These are phyloP conservation scores for Daboia siamensis DNA, from an alignment of 2,113 vertebrate genomes.

Conservation along the genomic window DNA sequence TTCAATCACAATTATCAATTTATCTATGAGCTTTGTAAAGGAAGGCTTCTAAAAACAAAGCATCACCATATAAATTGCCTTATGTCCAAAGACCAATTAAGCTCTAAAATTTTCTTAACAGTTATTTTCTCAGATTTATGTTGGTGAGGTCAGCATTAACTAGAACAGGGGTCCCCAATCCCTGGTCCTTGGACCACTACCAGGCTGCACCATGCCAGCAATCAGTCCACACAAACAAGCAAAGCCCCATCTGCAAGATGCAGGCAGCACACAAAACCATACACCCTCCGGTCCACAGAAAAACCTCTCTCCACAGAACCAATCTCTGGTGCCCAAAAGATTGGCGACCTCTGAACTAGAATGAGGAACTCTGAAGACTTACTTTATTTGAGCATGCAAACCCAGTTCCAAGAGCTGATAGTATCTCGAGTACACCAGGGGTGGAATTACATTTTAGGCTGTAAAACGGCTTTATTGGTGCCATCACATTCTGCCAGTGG, in stretches of 20 bases:
- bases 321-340: no score
- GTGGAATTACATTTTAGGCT: slow-evolving; percentile 89
- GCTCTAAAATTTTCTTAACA: background rate
- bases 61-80: background rate
- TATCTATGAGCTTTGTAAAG: background rate
- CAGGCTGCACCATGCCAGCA: no score
- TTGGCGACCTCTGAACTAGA: no score
- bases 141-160: background rate
- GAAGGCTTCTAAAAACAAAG: background rate
- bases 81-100: background rate
- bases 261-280: no score
- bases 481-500: slow-evolving; percentile 87
- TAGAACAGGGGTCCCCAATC: no score
- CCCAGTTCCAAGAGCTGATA: slow-evolving; percentile 89
- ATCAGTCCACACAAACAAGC: no score
- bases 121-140: background rate
- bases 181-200: no score
- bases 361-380: slow-evolving; percentile 47
- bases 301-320: no score
- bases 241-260: no score
- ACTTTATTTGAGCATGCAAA: slow-evolving; percentile 96
- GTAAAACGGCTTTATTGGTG: slow-evolving; percentile 90
- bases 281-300: no score
- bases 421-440: slow-evolving; percentile 87
- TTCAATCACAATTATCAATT: background rate